Evolutionary conservation across 2,797 vertebrate genomes (phyloP).

Genomic region (Tragopan temminckii): DNA sequence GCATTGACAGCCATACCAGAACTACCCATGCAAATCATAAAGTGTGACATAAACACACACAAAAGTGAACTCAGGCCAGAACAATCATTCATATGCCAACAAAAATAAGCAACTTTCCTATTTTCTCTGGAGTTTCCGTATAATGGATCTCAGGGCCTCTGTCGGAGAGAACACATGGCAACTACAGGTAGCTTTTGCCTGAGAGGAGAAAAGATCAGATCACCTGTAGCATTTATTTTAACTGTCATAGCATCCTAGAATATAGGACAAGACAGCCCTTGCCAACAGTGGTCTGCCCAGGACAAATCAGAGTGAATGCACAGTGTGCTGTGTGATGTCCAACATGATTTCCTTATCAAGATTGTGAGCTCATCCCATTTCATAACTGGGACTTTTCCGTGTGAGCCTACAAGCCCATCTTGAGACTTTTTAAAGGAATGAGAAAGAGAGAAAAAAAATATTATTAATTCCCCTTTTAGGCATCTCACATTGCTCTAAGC

Average conservation of each 20-base stretch:
- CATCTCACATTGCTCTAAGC: not conserved
- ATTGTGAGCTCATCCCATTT: rapidly evolving
- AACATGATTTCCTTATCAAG: rapidly evolving
- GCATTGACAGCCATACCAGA: slow-evolving; percentile 23
- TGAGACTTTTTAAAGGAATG: not conserved
- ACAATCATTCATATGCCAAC: not conserved
- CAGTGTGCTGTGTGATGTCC: rapidly evolving
- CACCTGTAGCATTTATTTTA: not conserved
- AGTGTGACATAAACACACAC: slow-evolving; percentile 49
- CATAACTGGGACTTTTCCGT: not conserved
- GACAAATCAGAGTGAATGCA: not conserved
- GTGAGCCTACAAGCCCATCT: not conserved
- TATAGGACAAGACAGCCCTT: not conserved
- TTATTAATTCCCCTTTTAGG: not conserved
- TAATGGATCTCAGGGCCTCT: not conserved
- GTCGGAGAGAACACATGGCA: slow-evolving; percentile 15
- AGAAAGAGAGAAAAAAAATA: not conserved
- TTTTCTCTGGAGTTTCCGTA: slow-evolving; percentile 45
- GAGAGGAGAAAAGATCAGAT: not conserved
- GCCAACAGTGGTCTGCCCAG: not conserved
- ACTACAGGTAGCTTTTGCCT: not conserved
- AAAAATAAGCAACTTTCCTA: slow-evolving; percentile 55
- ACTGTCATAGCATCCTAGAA: not conserved
- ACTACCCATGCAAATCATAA: slow-evolving; percentile 44
- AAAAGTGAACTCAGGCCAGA: slow-evolving; percentile 21